Conservation (phyloP, 2,797 vertebrate genomes). For the Mustela erminea region DNA sequence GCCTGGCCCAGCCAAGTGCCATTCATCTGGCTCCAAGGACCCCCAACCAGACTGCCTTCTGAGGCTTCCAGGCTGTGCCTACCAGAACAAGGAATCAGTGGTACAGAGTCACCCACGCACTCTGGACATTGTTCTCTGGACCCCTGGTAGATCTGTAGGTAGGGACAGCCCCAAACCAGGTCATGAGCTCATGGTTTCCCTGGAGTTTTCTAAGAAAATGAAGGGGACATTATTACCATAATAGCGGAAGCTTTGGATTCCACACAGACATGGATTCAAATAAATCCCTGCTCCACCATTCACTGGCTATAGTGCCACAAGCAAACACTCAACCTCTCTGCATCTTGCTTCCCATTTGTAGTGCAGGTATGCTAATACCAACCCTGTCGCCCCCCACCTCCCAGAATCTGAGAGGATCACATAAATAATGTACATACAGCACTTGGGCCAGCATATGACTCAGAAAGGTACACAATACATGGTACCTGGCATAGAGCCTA, state of each 20-base stretch:
- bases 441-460: neutral
- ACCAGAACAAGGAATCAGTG: neutral
- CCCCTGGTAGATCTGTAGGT: neutral
- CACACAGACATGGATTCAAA: neutral
- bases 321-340: neutral
- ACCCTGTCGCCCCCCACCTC: too few species aligned
- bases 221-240: neutral
- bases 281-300: neutral
- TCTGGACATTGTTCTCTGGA: neutral
- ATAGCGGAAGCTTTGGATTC: neutral
- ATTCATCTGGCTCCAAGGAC: neutral
- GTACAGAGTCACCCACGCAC: neutral
- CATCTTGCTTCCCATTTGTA: neutral
- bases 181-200: neutral
- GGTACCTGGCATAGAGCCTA: neutral
- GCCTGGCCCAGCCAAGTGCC: rapidly evolving
- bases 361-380: neutral
- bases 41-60: neutral
- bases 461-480: neutral
- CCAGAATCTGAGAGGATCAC: neutral
- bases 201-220: neutral
- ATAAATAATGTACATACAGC: neutral
- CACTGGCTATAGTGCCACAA: neutral
- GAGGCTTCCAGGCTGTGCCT: neutral
- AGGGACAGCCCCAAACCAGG: neutral